Percentiles rank a stretch among this genome's conserved stretches.
phyloP scores from a whole-genome alignment of 2,797 vertebrate genomes.

The Tenualosa ilisha region DNA sequence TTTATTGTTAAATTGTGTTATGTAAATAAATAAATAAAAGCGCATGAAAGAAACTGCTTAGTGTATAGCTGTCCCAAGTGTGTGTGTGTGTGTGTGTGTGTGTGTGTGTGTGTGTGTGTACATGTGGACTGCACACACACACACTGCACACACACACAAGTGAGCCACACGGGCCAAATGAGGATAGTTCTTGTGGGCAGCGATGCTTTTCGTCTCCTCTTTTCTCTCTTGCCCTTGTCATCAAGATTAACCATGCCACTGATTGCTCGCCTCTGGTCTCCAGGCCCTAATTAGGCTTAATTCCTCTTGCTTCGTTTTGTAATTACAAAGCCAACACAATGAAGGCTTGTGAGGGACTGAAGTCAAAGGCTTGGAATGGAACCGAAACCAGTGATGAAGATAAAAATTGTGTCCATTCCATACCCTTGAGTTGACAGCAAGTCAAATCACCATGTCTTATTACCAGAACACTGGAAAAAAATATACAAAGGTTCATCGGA shows the following conservation, averaged over 20 bases:
- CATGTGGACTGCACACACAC: too few relatives aligned
- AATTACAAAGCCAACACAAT: slow-evolving; percentile 54
- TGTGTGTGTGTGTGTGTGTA: not conserved
- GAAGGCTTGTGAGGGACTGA: not conserved
- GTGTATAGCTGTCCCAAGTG: not conserved
- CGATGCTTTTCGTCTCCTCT: not conserved
- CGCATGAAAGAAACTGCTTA: not conserved
- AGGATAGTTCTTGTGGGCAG: not conserved
- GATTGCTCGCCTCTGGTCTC: slow-evolving; percentile 50
- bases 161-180: not conserved
- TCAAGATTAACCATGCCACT: not conserved
- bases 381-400: too few relatives aligned
- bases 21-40: not conserved
- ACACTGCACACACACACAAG: not conserved
- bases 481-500: slow-evolving; percentile 33
- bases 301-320: slow-evolving; percentile 51
- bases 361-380: too few relatives aligned
- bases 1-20: not conserved
- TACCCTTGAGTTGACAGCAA: too few relatives aligned
- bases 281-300: slow-evolving; percentile 65
- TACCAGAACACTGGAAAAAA: slow-evolving; percentile 41
- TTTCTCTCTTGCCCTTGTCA: slow-evolving; percentile 4
- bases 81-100: not conserved
- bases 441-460: slow-evolving; percentile 35
- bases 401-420: too few relatives aligned